Conservation (phyloP, 2,888 invertebrate genomes). For the Ochropleura leucogaster region DNA sequence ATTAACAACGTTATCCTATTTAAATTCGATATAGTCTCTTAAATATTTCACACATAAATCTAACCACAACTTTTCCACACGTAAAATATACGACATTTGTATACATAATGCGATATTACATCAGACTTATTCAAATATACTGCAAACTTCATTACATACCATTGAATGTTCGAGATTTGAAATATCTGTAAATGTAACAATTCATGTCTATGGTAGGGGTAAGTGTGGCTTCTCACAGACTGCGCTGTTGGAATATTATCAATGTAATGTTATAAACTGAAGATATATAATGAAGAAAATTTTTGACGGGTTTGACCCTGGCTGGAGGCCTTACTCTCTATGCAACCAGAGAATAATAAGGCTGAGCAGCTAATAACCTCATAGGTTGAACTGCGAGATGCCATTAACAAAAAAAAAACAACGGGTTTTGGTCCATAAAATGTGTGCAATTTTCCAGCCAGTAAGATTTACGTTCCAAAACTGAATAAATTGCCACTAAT, state of each 20-base stretch:
- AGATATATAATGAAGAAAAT: no score
- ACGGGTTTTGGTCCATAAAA: not conserved
- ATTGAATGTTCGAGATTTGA: slow-evolving; percentile 66
- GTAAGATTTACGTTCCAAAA: not conserved
- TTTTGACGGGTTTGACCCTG: no score
- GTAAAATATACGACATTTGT: slow-evolving; percentile 44
- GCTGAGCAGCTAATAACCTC: no score
- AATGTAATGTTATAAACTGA: not conserved
- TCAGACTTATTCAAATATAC: slow-evolving; percentile 64
- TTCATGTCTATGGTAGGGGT: slow-evolving; percentile 37
- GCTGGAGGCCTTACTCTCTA: no score
- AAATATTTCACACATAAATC: slow-evolving; percentile 44
- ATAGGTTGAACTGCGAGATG: no score
- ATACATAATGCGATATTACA: slow-evolving; percentile 49
- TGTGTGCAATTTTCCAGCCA: not conserved
- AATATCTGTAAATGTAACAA: slow-evolving; percentile 62
- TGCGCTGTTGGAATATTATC: not conserved
- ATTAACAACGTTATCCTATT: not conserved
- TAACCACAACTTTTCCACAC: slow-evolving; percentile 21
- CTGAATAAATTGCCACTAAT: not conserved
- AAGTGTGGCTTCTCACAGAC: slow-evolving; percentile 48
- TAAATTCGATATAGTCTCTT: not conserved
- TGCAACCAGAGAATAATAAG: no score
- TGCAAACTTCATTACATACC: slow-evolving; percentile 65
- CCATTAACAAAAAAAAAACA: no score